These are phyloP conservation scores for Cheilosia variabilis DNA, from an alignment of 2,888 invertebrate genomes.

Conservation along the genomic window DNA sequence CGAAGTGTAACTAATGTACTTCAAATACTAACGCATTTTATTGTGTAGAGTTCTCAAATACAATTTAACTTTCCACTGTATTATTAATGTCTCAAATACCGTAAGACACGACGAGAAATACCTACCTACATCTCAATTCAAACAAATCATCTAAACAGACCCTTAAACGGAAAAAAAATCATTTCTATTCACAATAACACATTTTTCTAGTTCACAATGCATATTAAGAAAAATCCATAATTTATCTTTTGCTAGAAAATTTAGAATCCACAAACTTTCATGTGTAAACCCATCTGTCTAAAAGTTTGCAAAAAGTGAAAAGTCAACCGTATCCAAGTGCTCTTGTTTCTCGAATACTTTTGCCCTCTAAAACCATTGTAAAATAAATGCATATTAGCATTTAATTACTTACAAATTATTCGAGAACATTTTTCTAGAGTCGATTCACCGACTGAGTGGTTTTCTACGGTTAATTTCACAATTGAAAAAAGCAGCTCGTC, in stretches of 20 bases:
- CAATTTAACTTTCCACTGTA: too few relatives aligned
- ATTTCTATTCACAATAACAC: conserved; percentile 42
- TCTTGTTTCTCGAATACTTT: conserved; percentile 30
- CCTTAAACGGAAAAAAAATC: background rate
- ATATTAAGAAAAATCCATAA: conserved; percentile 36
- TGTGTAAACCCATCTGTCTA: conserved; percentile 42
- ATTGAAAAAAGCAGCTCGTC: conserved; percentile 26
- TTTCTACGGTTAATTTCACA: conserved; percentile 47
- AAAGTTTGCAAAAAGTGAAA: conserved; percentile 57
- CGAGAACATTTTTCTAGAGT: conserved; percentile 10
- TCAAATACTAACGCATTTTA: too few relatives aligned
- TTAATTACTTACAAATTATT: conserved; percentile 12
- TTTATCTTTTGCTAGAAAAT: conserved; percentile 15
- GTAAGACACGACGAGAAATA: too few relatives aligned
- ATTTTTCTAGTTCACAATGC: background rate
- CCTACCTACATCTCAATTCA: too few relatives aligned
- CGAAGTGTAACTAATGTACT: too few relatives aligned
- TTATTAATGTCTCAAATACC: too few relatives aligned
- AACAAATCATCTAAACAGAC: too few relatives aligned
- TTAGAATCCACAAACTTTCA: conserved; percentile 47
- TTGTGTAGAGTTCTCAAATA: too few relatives aligned
- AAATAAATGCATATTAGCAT: conserved; percentile 13
- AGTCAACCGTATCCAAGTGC: conserved; percentile 32
- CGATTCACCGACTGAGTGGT: conserved; percentile 9
- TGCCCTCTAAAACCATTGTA: conserved; percentile 21